phyloP scores from a whole-genome alignment of 2,113 vertebrate genomes.

The Zapornia atra region DNA sequence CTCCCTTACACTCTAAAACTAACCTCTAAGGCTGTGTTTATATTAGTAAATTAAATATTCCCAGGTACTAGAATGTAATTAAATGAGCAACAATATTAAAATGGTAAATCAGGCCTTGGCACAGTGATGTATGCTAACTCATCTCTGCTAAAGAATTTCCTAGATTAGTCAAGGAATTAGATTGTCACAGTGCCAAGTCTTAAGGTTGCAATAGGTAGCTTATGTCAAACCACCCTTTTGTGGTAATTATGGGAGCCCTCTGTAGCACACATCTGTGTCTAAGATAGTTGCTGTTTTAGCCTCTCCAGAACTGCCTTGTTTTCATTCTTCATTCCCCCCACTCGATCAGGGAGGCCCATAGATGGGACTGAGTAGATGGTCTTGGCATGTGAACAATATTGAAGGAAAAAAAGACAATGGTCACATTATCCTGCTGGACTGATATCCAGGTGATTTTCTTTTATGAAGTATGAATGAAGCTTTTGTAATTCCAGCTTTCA shows the following conservation, averaged over 20 bases:
- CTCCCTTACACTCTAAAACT: background rate
- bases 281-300: background rate
- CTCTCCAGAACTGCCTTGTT: background rate
- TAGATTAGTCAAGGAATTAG: background rate
- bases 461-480: background rate
- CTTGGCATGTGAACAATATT: background rate
- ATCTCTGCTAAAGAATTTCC: background rate
- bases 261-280: background rate
- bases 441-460: background rate
- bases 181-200: background rate
- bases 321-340: background rate
- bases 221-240: background rate
- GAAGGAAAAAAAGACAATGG: background rate
- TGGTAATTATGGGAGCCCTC: background rate
- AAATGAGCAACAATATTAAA: background rate
- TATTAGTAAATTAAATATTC: background rate
- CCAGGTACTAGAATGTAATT: background rate
- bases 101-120: background rate
- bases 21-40: background rate
- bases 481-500: background rate
- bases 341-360: background rate
- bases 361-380: background rate
- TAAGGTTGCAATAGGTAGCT: background rate
- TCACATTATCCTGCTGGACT: background rate
- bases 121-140: background rate